Conservation (phyloP, 2,888 invertebrate genomes). For the Andrena marginata region DNA sequence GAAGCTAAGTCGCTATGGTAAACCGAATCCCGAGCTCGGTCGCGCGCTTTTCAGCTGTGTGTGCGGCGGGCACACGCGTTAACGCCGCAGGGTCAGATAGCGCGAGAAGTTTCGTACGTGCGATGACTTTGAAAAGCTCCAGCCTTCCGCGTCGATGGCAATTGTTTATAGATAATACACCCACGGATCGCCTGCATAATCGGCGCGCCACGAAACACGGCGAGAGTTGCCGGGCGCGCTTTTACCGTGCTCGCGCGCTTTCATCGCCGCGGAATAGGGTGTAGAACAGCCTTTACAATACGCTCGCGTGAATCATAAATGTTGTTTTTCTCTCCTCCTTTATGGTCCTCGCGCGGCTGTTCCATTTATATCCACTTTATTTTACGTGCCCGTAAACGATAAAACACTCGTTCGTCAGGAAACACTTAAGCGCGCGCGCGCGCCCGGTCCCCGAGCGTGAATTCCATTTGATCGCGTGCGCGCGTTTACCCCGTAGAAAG, state of each 20-base stretch:
- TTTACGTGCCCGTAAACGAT: slow-evolving; percentile 55
- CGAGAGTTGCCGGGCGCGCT: background rate
- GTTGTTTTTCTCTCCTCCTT: slow-evolving; percentile 36
- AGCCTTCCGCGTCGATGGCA: slow-evolving; percentile 25
- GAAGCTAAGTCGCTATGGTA: slow-evolving; percentile 10
- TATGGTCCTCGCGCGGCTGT: slow-evolving; percentile 22
- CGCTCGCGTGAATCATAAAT: slow-evolving; percentile 53
- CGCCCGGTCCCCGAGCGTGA: slow-evolving; percentile 6
- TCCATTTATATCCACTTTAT: slow-evolving; percentile 59
- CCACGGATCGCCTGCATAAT: slow-evolving; percentile 50
- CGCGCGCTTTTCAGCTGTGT: background rate
- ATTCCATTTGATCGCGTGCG: slow-evolving; percentile 40
- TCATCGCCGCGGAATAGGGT: slow-evolving; percentile 4
- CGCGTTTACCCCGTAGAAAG: background rate
- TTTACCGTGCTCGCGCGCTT: slow-evolving; percentile 7
- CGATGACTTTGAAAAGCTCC: slow-evolving; percentile 38
- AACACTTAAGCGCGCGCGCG: slow-evolving; percentile 39
- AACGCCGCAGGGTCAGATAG: background rate
- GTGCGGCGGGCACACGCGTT: background rate
- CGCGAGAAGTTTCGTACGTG: slow-evolving; percentile 49
- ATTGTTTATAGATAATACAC: slow-evolving; percentile 67
- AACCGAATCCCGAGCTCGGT: background rate
- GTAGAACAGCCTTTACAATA: slow-evolving; percentile 39
- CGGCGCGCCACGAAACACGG: slow-evolving; percentile 28
- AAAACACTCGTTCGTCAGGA: slow-evolving; percentile 56